Conservation (phyloP, 2,888 invertebrate genomes). For the Eretmocerus hayati region DNA sequence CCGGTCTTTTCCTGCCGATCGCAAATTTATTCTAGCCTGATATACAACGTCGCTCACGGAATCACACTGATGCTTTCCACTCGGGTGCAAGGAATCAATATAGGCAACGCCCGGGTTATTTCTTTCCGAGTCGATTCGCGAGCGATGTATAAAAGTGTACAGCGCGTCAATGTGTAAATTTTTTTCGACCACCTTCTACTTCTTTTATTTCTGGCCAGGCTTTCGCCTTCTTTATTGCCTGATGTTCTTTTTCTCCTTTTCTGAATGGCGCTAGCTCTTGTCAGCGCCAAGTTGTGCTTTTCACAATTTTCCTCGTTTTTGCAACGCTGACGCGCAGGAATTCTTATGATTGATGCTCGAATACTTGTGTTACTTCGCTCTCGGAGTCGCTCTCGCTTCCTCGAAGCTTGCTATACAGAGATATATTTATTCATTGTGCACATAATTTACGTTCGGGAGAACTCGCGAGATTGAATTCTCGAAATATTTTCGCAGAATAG, state of each 20-base stretch:
- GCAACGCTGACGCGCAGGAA: conserved; percentile 4
- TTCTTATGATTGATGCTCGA: conserved; percentile 7
- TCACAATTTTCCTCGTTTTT: conserved; percentile 1
- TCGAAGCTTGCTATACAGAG: too few species aligned
- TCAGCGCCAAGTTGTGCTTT: conserved; percentile 15
- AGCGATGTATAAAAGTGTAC: conserved; percentile 13
- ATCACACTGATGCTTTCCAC: conserved; percentile 42
- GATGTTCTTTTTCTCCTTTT: conserved; percentile 3
- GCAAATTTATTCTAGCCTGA: conserved; percentile 45
- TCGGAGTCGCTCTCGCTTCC: too few species aligned
- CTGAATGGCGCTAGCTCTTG: too few species aligned
- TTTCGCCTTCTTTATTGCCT: neutral
- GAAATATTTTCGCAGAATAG: too few species aligned
- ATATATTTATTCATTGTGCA: too few species aligned
- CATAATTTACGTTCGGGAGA: too few species aligned
- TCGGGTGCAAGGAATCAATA: conserved; percentile 35
- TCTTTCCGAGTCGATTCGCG: conserved; percentile 28
- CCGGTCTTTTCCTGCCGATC: conserved; percentile 33
- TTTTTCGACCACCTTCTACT: neutral
- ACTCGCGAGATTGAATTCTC: too few species aligned
- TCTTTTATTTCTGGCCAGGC: conserved; percentile 2
- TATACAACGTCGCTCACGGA: conserved; percentile 35
- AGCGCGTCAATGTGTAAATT: too few species aligned
- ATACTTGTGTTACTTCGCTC: neutral
- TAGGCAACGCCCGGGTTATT: conserved; percentile 20